phyloP scores from a whole-genome alignment of 2,888 invertebrate species.

The Creontiades dilutus region DNA sequence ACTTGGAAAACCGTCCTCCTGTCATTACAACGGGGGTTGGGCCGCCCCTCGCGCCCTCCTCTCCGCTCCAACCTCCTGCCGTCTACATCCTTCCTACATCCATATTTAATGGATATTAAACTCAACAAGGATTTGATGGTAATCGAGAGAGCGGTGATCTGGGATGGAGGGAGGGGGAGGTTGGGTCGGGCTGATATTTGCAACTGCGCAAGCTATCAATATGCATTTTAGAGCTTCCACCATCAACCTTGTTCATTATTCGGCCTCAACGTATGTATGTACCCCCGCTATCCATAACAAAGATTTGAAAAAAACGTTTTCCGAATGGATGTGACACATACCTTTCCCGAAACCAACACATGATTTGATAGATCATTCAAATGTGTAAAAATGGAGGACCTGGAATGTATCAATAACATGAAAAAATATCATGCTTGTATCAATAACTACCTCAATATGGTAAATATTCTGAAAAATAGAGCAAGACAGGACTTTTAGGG shows the following conservation, averaged over 20 bases:
- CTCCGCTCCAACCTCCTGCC: not conserved
- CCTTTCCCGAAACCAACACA: too few species aligned
- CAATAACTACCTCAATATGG: too few species aligned
- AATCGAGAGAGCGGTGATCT: conserved; percentile 21
- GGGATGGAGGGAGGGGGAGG: not conserved
- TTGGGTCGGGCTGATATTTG: conserved; percentile 60
- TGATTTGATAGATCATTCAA: too few species aligned
- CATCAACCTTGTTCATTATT: not conserved
- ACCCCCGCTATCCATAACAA: too few species aligned
- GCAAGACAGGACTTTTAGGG: too few species aligned
- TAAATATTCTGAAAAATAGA: too few species aligned
- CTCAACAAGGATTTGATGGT: conserved; percentile 69
- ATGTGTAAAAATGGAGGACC: too few species aligned
- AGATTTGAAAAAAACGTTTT: too few species aligned
- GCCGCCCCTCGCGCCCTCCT: not conserved
- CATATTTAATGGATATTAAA: conserved; percentile 70
- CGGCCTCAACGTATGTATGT: not conserved
- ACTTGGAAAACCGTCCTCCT: conserved; percentile 46
- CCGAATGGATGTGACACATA: too few species aligned
- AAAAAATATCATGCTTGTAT: too few species aligned
- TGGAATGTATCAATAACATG: too few species aligned
- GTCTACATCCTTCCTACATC: not conserved
- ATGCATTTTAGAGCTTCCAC: conserved; percentile 58
- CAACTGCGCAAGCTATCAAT: conserved; percentile 67
- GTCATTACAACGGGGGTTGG: conserved; percentile 44